These are phyloP conservation scores for Erinaceus europaeus DNA, from an alignment of 2,113 vertebrate species.

Conservation along the genomic window DNA sequence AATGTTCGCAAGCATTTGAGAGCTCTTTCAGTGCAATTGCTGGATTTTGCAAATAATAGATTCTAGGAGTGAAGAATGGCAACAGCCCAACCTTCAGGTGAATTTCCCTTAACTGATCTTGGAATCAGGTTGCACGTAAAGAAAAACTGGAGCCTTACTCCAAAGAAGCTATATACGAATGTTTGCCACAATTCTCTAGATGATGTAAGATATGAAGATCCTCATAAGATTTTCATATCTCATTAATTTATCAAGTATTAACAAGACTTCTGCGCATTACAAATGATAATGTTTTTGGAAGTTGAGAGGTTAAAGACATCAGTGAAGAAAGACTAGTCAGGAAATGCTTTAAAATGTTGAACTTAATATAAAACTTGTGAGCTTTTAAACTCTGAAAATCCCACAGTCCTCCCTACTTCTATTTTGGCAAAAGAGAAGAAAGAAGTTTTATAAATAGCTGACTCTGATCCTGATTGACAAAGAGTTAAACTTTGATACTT, in stretches of 20 bases:
- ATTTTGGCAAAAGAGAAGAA: conserved; percentile 7
- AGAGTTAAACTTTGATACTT: conserved; percentile 33
- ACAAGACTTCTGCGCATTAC: background rate
- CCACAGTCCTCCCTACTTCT: background rate
- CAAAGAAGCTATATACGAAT: background rate
- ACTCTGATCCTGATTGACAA: background rate
- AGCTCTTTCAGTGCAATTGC: background rate
- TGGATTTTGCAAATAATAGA: background rate
- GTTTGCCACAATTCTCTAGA: background rate
- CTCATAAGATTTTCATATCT: background rate
- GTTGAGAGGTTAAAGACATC: background rate
- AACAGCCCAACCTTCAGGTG: background rate
- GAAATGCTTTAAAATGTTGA: conserved; percentile 26
- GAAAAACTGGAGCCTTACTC: background rate
- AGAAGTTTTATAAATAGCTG: conserved; percentile 17
- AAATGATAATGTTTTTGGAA: background rate
- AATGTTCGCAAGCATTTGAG: background rate
- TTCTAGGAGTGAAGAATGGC: background rate
- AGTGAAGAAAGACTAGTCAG: conserved; percentile 10
- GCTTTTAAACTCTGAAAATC: too few species aligned
- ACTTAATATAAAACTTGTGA: too few species aligned
- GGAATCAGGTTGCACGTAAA: background rate
- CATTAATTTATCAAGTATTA: too few species aligned
- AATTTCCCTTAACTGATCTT: background rate
- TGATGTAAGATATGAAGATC: background rate